These are phyloP conservation scores for Trichonephila clavata DNA, from an alignment of 1,140 invertebrate species.

Conservation along the genomic window DNA sequence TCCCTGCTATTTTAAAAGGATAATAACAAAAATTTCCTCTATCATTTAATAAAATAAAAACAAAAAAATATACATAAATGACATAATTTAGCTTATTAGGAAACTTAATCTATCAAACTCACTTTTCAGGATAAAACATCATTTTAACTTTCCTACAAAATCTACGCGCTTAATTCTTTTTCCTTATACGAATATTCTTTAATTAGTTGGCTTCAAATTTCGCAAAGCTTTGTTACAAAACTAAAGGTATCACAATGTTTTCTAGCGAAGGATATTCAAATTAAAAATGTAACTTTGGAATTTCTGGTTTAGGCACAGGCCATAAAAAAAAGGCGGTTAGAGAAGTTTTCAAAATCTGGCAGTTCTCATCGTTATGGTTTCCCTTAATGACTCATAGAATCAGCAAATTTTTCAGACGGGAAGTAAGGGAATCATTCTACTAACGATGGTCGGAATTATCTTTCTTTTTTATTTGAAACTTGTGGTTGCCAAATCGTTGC, in stretches of 20 bases:
- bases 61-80: too few species aligned
- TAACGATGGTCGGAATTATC: slow-evolving; percentile 55
- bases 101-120: not conserved
- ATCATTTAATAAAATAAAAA: too few species aligned
- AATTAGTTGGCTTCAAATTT: slow-evolving; percentile 23
- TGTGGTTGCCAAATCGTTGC: slow-evolving; percentile 56
- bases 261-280: not conserved
- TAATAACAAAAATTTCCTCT: too few species aligned
- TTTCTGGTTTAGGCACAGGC: not conserved
- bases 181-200: not conserved
- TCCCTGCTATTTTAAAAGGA: too few species aligned
- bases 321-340: not conserved
- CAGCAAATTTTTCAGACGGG: slow-evolving; percentile 62
- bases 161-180: not conserved
- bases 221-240: not conserved
- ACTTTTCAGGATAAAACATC: not conserved
- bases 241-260: slow-evolving; percentile 14
- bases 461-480: slow-evolving; percentile 32
- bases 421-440: slow-evolving; percentile 46
- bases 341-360: slow-evolving; percentile 21
- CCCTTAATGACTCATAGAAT: slow-evolving; percentile 60
- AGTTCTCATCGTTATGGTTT: slow-evolving; percentile 22
- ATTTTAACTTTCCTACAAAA: not conserved
- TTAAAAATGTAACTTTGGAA: slow-evolving; percentile 12
- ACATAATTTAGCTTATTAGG: too few species aligned